These are phyloP conservation scores for Archilochus colubris DNA, from an alignment of 2,113 vertebrate genomes.

Conservation along the genomic window DNA sequence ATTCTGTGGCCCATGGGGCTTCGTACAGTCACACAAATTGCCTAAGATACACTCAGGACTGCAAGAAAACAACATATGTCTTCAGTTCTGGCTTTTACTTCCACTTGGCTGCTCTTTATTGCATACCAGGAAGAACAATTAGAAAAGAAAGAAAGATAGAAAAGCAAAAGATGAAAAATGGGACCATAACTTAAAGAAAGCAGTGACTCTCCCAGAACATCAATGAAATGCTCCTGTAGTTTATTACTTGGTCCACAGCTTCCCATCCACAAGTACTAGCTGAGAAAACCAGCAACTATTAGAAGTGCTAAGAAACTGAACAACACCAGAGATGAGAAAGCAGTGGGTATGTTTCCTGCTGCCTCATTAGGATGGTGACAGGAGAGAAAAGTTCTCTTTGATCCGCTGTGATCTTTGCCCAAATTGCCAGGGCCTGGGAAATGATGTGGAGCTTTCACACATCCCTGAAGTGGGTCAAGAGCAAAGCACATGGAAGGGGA, in stretches of 20 bases:
- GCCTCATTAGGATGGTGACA: not conserved
- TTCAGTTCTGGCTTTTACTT: not conserved
- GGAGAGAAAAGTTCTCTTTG: not conserved
- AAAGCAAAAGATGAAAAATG: not conserved
- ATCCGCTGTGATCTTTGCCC: not conserved
- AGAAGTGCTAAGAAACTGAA: not conserved
- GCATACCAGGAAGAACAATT: not conserved
- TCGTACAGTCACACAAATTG: not conserved
- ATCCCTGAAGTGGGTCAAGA: not conserved
- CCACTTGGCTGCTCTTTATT: not conserved
- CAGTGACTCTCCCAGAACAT: not conserved
- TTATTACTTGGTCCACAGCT: not conserved
- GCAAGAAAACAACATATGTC: not conserved
- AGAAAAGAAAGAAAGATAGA: too few species aligned
- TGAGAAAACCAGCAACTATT: not conserved
- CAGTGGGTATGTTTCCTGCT: accelerated
- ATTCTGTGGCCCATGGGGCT: not conserved
- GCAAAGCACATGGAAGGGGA: not conserved
- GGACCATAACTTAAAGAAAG: not conserved
- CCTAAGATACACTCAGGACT: not conserved
- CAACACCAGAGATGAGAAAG: not conserved
- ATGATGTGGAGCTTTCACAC: not conserved
- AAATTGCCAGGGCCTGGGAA: not conserved
- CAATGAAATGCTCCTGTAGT: not conserved
- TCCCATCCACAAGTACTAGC: not conserved